Evolutionary conservation across 2,797 vertebrate genomes (phyloP), one percentile per base, ranked within the genome.

Genomic region (Poecilia gillii): DNA sequence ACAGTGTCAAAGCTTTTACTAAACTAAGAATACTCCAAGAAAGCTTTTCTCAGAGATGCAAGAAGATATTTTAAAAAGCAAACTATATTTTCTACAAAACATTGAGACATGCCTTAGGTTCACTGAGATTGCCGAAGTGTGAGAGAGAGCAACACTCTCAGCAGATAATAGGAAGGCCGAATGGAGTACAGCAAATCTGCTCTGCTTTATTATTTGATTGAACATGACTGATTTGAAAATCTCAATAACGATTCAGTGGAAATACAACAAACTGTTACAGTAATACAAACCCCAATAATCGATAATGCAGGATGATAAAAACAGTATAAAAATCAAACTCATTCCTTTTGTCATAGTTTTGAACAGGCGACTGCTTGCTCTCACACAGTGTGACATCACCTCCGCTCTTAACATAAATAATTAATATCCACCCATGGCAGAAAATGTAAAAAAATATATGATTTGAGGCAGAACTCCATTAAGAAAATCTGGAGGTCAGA

Each of bases 1-100:
- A 70, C 79, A 77, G 66, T 80, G 66, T 23, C 20, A 23, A 70
- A 43, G 23, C 20, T 43, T 36, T n/a, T n/a, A 70, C 36, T 70
- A 16, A 70, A 13, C 39, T 14, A 43, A 43, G 20, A 70, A 43
- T 39, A 41, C 33, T 39, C 62, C 1, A 11, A 16, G 33, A 39
- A 20, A 23, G 18, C 62, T 20, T 3, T 18, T 62, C 16, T 25
- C 36, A 66, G 5, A 36, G 33, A 66, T 66, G 33, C 20, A 66
- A 9, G 14, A 39, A 66, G 62, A 36, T 11, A 8, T 23, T 20
- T 66, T 66, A 23, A 20, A 39, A 12, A 36, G 33, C 8, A 23
- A 66, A 39, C 31, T 64, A 64, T 36, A 64, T 64, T 64, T 33
- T 14, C 57, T 8, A 39, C 33, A 36, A 36, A 18, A 39, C 36